phyloP scores from a whole-genome alignment of 2,888 invertebrate genomes.

The Cerceris ruficornis region DNA sequence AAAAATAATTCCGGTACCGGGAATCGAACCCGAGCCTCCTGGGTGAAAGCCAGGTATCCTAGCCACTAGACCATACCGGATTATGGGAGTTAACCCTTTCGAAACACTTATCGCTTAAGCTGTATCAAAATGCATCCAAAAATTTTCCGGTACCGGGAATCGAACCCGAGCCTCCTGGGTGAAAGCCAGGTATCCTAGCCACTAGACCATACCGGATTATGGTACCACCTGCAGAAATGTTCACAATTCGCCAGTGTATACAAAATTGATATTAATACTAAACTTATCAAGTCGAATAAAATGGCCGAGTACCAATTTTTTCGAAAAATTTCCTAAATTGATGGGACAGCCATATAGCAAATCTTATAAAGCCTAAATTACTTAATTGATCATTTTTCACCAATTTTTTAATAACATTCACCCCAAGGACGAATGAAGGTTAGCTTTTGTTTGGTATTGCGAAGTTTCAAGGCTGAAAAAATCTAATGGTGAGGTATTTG shows the following conservation, averaged over 20 bases:
- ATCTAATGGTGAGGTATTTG: no score
- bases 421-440: no score
- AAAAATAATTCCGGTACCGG: constrained; percentile 84
- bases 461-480: no score
- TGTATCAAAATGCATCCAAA: neutral
- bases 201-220: constrained; percentile 85
- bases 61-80: constrained; percentile 86
- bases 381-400: no score
- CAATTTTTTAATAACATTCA: no score
- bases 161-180: constrained; percentile 86
- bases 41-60: constrained; percentile 86
- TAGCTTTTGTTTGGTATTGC: no score
- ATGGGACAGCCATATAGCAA: no score
- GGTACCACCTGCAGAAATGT: neutral
- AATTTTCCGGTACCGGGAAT: constrained; percentile 85
- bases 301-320: no score
- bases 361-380: no score
- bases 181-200: constrained; percentile 86
- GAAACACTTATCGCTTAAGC: neutral
- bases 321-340: no score
- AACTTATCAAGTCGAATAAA: neutral
- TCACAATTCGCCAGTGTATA: neutral
- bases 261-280: neutral
- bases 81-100: constrained; percentile 28
- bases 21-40: constrained; percentile 86